These are phyloP conservation scores for Apogon talboti DNA, from an alignment of 2,797 vertebrate species.

Conservation along the genomic window DNA sequence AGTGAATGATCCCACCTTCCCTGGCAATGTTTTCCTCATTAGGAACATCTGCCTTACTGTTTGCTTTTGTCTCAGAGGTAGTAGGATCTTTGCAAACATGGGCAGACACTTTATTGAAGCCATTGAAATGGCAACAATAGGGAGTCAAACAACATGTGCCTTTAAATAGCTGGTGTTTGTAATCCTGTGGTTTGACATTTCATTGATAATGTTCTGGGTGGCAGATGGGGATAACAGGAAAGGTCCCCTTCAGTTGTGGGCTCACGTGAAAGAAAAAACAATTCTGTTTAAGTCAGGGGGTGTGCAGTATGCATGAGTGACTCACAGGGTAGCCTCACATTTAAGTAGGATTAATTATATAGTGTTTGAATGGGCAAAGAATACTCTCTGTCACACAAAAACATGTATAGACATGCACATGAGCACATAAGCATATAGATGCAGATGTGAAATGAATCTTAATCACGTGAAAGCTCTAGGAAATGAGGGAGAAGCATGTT, in stretches of 20 bases:
- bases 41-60: constrained; percentile 69
- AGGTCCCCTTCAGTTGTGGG: constrained; percentile 22
- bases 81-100: constrained; percentile 65
- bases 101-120: constrained; percentile 51
- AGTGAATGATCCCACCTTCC: constrained; percentile 56
- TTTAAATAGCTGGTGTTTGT: constrained; percentile 40
- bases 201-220: constrained; percentile 22
- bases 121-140: constrained; percentile 65
- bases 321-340: constrained; percentile 38
- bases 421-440: constrained; percentile 37
- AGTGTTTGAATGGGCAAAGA: constrained; percentile 42
- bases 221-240: constrained; percentile 17
- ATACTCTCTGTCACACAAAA: constrained; percentile 12
- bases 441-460: constrained; percentile 60
- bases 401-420: constrained; percentile 7
- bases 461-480: constrained; percentile 58
- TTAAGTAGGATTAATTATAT: constrained; percentile 57
- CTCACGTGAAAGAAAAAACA: constrained; percentile 10
- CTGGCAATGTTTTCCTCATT: constrained; percentile 60
- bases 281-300: constrained; percentile 29
- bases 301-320: constrained; percentile 28
- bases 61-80: constrained; percentile 61
- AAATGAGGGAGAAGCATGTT: constrained; percentile 50
- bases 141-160: constrained; percentile 43
- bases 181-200: constrained; percentile 41